Evolutionary conservation across 2,113 vertebrate species (phyloP), one percentile per base, ranked within the genome.

Genomic region (Ailuropoda melanoleuca): DNA sequence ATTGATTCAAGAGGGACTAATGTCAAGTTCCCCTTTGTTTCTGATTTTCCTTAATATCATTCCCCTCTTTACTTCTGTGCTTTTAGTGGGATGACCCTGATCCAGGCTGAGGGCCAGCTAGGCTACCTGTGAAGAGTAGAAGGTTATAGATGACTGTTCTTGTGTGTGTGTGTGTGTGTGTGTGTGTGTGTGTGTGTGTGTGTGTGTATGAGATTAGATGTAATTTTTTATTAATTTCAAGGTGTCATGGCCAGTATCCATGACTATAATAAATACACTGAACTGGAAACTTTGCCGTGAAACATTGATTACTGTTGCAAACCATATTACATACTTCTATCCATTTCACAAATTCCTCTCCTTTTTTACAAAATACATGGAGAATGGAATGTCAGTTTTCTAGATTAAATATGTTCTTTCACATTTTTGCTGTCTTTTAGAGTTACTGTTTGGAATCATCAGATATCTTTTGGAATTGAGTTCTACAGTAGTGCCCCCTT

Each of bases 231-330:
- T 81, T 68, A 80, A 80, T 66, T 48, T 81, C 60, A 68, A 43
- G 12, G 34, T 55, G 48, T 68, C 48, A 39, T 66, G 46, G 31
- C 37, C n/a, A 91, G 24, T 37, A 66, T 90, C n/a, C 48, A 53
- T 66, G 88, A 66, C 17, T 60, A 31, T 80, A 90, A 80, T 66
- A 64, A 64, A 64, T 80, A 80, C 13, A 90, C 17, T 37, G 74
- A 90, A 48, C 88, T 90, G 74, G 88, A 90, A 90, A 90, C 39
- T 82, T 46, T 90, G 72, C 56, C 56, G 46, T 78, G 56, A 60
- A 60, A 53, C n/a, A 72, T 31, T 43, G 17, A 56, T 88, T 88
- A 89, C 26, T 87, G 12, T 88, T 74, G 56, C 11, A 78, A 74
- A 77, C 43, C 8, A 23, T 90, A 26, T 64, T 37, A 55, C 55